Percentiles rank a stretch among this genome's conserved stretches.
Conservation (phyloP, 2,797 vertebrate genomes). For the Sebastes nivosus region DNA sequence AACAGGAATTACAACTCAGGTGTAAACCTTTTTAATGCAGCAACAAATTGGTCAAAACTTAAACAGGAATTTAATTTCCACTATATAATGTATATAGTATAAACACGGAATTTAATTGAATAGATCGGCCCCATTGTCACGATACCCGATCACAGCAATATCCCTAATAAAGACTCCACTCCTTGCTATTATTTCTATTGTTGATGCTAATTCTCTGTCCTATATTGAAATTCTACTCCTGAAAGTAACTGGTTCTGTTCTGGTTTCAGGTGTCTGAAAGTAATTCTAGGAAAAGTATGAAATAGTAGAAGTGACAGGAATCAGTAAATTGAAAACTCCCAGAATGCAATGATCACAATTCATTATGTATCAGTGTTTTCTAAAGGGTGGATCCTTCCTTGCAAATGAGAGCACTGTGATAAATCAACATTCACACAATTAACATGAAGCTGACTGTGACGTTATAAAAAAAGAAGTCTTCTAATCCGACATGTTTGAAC, state of each 20-base stretch:
- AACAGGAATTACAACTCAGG: too few relatives aligned
- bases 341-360: background rate
- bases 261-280: background rate
- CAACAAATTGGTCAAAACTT: too few relatives aligned
- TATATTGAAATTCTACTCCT: background rate
- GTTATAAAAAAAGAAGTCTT: background rate
- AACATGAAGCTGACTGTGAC: background rate
- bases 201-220: background rate
- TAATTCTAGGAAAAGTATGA: background rate
- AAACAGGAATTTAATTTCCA: too few relatives aligned
- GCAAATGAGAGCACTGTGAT: background rate
- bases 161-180: background rate
- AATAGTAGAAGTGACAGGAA: background rate
- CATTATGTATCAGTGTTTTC: background rate
- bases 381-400: background rate
- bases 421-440: background rate
- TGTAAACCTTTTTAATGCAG: too few relatives aligned
- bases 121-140: too few relatives aligned
- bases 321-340: background rate
- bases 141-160: too few relatives aligned
- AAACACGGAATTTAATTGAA: too few relatives aligned
- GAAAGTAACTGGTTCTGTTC: background rate
- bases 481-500: slow-evolving; percentile 21
- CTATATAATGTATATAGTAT: too few relatives aligned
- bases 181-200: background rate